Percentiles rank a stretch among this genome's conserved stretches.
Conservation (phyloP, 1,140 invertebrate genomes). For the Nixonia krombeini region DNA sequence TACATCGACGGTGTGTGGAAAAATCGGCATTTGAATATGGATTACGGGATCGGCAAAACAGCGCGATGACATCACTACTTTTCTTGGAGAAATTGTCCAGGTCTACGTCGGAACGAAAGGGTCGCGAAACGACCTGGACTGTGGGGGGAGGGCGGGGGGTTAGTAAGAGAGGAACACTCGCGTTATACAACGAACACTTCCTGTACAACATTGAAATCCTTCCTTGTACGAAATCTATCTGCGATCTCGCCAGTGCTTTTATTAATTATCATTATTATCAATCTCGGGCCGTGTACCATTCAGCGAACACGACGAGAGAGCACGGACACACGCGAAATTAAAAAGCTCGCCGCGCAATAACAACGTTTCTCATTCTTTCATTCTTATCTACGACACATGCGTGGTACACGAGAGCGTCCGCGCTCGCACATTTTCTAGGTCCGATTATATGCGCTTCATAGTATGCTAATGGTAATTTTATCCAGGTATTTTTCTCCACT, state of each 20-base stretch:
- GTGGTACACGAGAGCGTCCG: slow-evolving; percentile 35
- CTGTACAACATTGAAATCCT: too few species aligned
- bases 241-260: slow-evolving; percentile 9
- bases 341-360: slow-evolving; percentile 37
- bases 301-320: slow-evolving; percentile 9
- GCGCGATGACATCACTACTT: slow-evolving; percentile 1
- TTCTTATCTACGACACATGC: slow-evolving; percentile 30
- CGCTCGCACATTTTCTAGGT: too few species aligned
- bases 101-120: too few species aligned
- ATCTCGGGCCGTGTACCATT: slow-evolving; percentile 12
- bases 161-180: too few species aligned
- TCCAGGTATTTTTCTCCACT: too few species aligned
- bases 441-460: too few species aligned
- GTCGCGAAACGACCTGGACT: too few species aligned
- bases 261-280: slow-evolving; percentile 39
- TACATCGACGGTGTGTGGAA: slow-evolving; percentile 15
- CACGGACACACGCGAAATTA: slow-evolving; percentile 17
- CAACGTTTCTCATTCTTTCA: slow-evolving; percentile 39
- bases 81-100: not conserved
- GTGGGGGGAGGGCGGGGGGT: too few species aligned
- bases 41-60: not conserved
- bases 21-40: slow-evolving; percentile 9
- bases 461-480: too few species aligned
- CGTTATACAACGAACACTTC: too few species aligned
- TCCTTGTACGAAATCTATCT: slow-evolving; percentile 10